Evolutionary conservation across 2,797 vertebrate species (phyloP).

Genomic region (Chrosomus eos): DNA sequence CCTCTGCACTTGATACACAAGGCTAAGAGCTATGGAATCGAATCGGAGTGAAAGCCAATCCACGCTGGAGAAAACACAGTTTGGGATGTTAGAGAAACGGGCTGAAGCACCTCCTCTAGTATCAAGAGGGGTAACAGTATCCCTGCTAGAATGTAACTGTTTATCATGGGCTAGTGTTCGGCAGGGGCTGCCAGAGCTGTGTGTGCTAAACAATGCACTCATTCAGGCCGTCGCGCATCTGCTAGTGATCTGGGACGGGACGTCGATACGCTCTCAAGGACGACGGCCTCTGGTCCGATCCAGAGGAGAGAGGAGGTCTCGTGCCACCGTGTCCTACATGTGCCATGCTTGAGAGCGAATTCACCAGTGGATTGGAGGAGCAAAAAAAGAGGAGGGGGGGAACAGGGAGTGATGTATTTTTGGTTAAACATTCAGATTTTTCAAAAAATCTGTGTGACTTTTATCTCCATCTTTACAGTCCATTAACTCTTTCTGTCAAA

Average conservation of each 20-base stretch:
- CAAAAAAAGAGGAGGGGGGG: background rate
- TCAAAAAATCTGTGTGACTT: background rate
- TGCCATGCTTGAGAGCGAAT: conserved; percentile 9
- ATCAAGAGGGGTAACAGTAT: conserved; percentile 67
- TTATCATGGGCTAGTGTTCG: conserved; percentile 63
- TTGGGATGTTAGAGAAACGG: conserved; percentile 49
- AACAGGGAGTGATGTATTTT: background rate
- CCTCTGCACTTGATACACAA: conserved; percentile 59
- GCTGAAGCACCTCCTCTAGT: conserved; percentile 52
- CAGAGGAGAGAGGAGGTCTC: conserved; percentile 36
- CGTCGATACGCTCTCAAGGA: conserved; percentile 66
- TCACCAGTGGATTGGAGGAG: background rate
- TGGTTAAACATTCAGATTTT: background rate
- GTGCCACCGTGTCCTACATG: conserved; percentile 25
- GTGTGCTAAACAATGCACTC: conserved; percentile 70
- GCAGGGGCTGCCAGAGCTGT: conserved; percentile 57
- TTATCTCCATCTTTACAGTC: conserved; percentile 13
- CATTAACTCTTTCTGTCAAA: conserved; percentile 5
- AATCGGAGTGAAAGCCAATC: conserved; percentile 61
- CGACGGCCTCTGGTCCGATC: conserved; percentile 45
- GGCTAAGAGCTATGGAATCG: conserved; percentile 58
- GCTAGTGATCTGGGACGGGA: conserved; percentile 65
- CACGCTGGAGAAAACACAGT: conserved; percentile 52
- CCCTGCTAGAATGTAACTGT: conserved; percentile 67
- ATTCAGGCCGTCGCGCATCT: conserved; percentile 66